Evolutionary conservation across 37 sponge, comb jelly and placozoan species (phyloP).

Genomic region (Hexactinellida sp.): DNA sequence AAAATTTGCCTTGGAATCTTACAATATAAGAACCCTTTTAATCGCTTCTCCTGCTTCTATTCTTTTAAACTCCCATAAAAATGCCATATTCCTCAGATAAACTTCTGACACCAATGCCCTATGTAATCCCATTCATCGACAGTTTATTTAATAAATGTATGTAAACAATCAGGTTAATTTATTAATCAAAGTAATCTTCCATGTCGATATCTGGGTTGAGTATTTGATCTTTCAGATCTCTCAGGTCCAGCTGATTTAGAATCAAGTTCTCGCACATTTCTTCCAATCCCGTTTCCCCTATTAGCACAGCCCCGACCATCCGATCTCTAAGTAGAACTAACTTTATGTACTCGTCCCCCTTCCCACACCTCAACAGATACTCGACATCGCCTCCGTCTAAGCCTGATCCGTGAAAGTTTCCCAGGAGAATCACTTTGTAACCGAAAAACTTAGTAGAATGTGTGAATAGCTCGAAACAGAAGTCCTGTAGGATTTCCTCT

Average conservation of each 20-base stretch:
- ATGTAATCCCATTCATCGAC: too few species aligned
- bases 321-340: slow-evolving; percentile 51
- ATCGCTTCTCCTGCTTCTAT: too few species aligned
- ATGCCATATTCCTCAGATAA: too few species aligned
- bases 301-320: slow-evolving; percentile 86
- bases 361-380: slow-evolving; percentile 13
- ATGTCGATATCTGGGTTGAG: slow-evolving; percentile 90
- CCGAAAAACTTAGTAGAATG: slow-evolving; percentile 97
- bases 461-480: slow-evolving; percentile 95
- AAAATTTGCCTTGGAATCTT: too few species aligned
- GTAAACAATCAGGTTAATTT: too few species aligned
- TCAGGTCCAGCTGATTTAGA: slow-evolving; percentile 82
- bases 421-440: slow-evolving; percentile 63
- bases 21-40: too few species aligned
- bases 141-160: too few species aligned
- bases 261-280: slow-evolving; percentile 97
- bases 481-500: slow-evolving; percentile 55
- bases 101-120: too few species aligned
- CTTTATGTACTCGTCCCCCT: slow-evolving; percentile 79
- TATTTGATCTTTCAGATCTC: slow-evolving; percentile 58
- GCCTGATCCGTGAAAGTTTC: slow-evolving; percentile 64
- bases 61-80: too few species aligned
- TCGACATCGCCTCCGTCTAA: slow-evolving; percentile 46
- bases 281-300: slow-evolving; percentile 96
- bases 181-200: slow-evolving; percentile 95